Evolutionary conservation across 1,140 invertebrate genomes (phyloP).

Genomic region (Portunus trituberculatus): DNA sequence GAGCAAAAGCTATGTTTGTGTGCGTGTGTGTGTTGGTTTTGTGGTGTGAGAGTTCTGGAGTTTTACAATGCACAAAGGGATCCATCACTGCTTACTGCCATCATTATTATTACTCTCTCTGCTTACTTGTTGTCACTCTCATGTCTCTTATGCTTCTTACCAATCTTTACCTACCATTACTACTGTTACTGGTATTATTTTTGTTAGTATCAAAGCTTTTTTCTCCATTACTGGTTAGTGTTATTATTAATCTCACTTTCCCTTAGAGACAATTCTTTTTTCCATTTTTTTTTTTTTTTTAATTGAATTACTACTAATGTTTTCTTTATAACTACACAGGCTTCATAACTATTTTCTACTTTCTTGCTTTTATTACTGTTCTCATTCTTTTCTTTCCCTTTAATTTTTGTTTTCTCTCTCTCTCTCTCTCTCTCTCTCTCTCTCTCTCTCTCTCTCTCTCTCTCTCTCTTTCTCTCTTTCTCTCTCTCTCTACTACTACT

Average conservation of each 20-base stretch:
- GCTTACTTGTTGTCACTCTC: too few species aligned
- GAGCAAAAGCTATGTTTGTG: background rate
- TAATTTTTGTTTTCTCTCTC: background rate
- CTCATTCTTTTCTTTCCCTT: background rate
- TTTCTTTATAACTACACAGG: too few species aligned
- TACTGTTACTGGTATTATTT: too few species aligned
- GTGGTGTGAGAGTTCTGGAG: too few species aligned
- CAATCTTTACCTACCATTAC: background rate
- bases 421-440: constrained; percentile 41
- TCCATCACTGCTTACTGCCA: background rate
- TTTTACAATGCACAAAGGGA: too few species aligned
- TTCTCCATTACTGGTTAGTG: too few species aligned
- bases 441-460: constrained; percentile 41
- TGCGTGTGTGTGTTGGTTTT: background rate
- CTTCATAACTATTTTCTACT: too few species aligned
- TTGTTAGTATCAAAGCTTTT: too few species aligned
- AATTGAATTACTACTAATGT: too few species aligned
- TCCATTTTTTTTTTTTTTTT: background rate
- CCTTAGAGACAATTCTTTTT: too few species aligned
- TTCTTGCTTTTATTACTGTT: background rate
- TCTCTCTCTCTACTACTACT: background rate
- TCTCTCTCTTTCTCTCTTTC: background rate
- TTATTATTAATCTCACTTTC: too few species aligned
- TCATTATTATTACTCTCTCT: background rate
- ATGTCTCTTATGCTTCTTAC: too few species aligned